These are phyloP conservation scores for Ypsolopha sequella DNA, from an alignment of 2,888 invertebrate species.

Conservation along the genomic window DNA sequence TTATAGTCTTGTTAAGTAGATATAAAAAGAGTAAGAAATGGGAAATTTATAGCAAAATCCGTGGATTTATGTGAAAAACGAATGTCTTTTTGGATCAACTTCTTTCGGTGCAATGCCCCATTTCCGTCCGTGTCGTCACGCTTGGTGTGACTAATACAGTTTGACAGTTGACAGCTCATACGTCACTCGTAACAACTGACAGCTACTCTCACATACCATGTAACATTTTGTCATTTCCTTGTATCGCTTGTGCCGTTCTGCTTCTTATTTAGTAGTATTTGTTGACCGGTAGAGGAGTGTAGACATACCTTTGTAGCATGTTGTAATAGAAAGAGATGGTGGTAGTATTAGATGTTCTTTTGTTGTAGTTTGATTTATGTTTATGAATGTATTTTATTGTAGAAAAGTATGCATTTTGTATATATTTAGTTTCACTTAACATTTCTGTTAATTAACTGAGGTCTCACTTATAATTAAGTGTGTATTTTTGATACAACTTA, in stretches of 20 bases:
- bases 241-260: slow-evolving; percentile 2
- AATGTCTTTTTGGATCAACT: too few relatives aligned
- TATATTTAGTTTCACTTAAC: neutral
- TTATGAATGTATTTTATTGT: neutral
- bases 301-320: neutral
- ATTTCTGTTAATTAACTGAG: too few relatives aligned
- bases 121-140: too few relatives aligned
- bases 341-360: neutral
- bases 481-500: too few relatives aligned
- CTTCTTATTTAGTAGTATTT: neutral
- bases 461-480: too few relatives aligned
- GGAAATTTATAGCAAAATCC: too few relatives aligned
- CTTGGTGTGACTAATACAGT: neutral
- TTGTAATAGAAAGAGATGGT: neutral
- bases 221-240: neutral
- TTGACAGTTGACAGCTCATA: neutral
- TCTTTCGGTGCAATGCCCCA: too few relatives aligned
- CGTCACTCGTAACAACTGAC: slow-evolving; percentile 1
- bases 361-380: neutral
- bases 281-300: too few relatives aligned
- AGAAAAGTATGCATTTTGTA: neutral
- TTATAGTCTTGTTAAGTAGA: too few relatives aligned
- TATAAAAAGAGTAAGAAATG: too few relatives aligned
- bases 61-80: too few relatives aligned
- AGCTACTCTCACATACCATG: slow-evolving; percentile 2